Percentiles rank a stretch among this genome's conserved stretches.
These are phyloP conservation scores for Sylvia borin DNA, from an alignment of 2,797 vertebrate species.

Conservation along the genomic window DNA sequence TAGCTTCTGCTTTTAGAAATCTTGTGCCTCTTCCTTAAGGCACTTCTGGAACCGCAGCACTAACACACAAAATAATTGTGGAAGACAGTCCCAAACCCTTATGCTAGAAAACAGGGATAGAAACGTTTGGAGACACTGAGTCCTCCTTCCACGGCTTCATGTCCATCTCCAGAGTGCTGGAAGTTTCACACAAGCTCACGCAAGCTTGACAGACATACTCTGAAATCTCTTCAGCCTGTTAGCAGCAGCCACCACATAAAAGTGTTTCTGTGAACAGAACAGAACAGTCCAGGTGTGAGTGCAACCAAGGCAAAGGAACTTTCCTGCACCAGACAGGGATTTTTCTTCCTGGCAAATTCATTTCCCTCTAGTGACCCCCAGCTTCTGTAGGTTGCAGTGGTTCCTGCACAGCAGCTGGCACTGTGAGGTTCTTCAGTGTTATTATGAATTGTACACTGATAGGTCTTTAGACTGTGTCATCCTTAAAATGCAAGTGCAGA, in stretches of 20 bases:
- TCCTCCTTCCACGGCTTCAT: background rate
- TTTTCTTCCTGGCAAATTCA: background rate
- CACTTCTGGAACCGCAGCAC: background rate
- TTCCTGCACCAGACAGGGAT: background rate
- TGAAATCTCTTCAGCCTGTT: slow-evolving; percentile 86
- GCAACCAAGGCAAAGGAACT: background rate
- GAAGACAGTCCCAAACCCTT: background rate
- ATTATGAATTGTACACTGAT: background rate
- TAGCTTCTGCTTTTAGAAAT: background rate
- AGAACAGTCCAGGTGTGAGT: background rate
- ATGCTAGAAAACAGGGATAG: background rate
- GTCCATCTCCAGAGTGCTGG: background rate
- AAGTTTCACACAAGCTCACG: background rate
- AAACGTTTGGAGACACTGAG: background rate
- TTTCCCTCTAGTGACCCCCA: background rate
- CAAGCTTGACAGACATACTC: slow-evolving; percentile 56
- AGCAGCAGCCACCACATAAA: slow-evolving; percentile 85
- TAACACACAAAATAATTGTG: background rate
- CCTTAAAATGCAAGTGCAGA: background rate
- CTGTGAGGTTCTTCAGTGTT: background rate
- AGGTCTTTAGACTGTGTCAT: background rate
- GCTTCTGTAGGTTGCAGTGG: background rate
- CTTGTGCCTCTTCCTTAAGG: background rate
- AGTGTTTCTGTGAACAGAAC: slow-evolving; percentile 84
- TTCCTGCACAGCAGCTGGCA: background rate